A percentile compares a stretch with the other conserved stretches of the same genome.
Evolutionary conservation across 2,888 invertebrate genomes (phyloP).

Genomic region (Ferrisia virgata): DNA sequence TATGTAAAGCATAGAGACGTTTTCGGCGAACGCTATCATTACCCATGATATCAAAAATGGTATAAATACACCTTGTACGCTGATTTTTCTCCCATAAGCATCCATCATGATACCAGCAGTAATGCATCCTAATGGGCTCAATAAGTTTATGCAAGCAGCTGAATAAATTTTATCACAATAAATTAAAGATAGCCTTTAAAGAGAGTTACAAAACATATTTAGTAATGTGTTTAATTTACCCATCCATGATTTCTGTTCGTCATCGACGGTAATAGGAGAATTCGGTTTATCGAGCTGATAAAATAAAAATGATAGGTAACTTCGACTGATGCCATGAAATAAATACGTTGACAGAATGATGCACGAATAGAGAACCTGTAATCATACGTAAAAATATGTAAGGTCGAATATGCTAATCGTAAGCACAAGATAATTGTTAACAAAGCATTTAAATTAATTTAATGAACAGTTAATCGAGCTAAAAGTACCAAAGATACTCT

Average conservation of each 20-base stretch:
- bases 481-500: too few species aligned
- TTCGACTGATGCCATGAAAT: background rate
- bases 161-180: too few species aligned
- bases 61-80: background rate
- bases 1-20: background rate
- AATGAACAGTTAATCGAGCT: too few species aligned
- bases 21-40: background rate
- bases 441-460: too few species aligned
- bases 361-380: background rate
- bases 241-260: background rate
- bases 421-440: too few species aligned
- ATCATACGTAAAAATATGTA: background rate
- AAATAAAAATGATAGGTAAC: background rate
- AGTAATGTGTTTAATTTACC: background rate
- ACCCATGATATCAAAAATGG: background rate
- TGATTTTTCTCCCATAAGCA: constrained; percentile 5
- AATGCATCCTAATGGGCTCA: constrained; percentile 17
- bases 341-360: background rate
- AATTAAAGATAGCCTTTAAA: too few species aligned
- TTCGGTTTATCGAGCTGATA: background rate
- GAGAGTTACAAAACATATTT: background rate
- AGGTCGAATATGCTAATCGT: too few species aligned
- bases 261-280: background rate
- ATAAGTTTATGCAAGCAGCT: background rate
- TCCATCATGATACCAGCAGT: background rate